Evolutionary conservation across 2,888 invertebrate genomes (phyloP), one percentile per base, ranked within the genome.

Genomic region (Norana najaformis): DNA sequence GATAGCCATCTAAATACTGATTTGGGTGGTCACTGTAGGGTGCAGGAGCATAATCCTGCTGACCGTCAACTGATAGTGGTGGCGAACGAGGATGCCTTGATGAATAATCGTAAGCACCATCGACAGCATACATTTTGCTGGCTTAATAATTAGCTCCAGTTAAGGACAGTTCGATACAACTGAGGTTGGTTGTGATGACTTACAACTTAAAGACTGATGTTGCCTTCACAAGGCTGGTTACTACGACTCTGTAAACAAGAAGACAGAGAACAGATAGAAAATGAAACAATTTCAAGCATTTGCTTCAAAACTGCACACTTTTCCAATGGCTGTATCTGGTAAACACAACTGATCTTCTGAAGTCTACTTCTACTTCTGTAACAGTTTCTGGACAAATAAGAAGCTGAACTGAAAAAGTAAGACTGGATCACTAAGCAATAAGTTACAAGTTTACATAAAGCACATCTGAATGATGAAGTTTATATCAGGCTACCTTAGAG

Each of bases 81-180:
- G 85, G 85, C 8, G 85, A 85, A 37, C 36, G 5, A 0, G 85
- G 85, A 85, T 85, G 85, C 35, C 85, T 35, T 85, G 8, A 35
- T 16, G 35, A 35, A 85, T 85, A 85, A 85, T 85, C 37, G 37
- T 35, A 85, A 85, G 85, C 35, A 85, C 35, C 37, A 85, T 85
- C 85, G 16, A 85, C 85, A 36, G 85, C 85, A 85, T 85, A 85
- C 85, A 85, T 85, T 30, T 11, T n/a, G 69, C 69, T 69, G 69
- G n/a, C 13, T 69, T 69, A n/a, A n/a, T 30, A n/a, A 69, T n/a
- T 8, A 69, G 69, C n/a, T 69, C n/a, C 69, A 11, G 69, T 69
- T 69, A 69, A 69, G 69, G n/a, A n/a, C n/a, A 69, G n/a, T n/a
- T 69, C 69, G 69, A 69, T n/a, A 69, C 69, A 69, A 13, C 30